These are phyloP conservation scores for Sphecodes monilicornis DNA, from an alignment of 2,888 invertebrate species.

Conservation along the genomic window DNA sequence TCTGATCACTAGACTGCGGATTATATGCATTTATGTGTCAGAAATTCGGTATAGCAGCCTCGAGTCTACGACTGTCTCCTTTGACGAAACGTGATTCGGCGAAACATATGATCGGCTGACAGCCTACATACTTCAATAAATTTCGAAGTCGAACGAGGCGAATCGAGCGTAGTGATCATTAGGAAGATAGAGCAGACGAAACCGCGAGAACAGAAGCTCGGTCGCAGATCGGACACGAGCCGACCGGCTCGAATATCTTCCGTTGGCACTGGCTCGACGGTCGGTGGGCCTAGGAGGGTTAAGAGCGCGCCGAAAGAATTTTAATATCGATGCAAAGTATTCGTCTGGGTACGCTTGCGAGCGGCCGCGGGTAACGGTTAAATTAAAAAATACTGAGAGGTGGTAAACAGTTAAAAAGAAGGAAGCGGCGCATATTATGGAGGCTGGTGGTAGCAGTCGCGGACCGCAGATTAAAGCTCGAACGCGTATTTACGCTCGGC, in stretches of 20 bases:
- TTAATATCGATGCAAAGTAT: conserved; percentile 48
- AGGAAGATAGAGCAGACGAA: background rate
- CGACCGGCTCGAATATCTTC: background rate
- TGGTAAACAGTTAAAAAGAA: conserved; percentile 52
- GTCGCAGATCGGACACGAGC: background rate
- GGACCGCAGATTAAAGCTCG: conserved; percentile 13
- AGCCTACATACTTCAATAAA: background rate
- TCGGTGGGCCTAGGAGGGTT: background rate
- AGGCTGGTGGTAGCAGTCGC: background rate
- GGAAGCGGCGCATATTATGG: conserved; percentile 6
- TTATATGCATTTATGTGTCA: no score
- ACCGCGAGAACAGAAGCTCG: background rate
- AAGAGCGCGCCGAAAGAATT: conserved; percentile 49
- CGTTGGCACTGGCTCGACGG: background rate
- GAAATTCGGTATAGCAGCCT: no score
- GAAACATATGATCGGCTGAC: no score
- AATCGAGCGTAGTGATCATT: background rate
- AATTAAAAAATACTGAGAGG: conserved; percentile 59
- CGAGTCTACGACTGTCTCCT: no score
- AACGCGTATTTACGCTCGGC: conserved; percentile 15
- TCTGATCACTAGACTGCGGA: no score
- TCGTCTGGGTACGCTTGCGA: background rate
- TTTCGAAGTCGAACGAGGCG: background rate
- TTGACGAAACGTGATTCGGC: no score
- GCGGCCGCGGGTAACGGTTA: conserved; percentile 25